phyloP scores from a whole-genome alignment of 2,888 invertebrate species.

The Drosophila rellima region DNA sequence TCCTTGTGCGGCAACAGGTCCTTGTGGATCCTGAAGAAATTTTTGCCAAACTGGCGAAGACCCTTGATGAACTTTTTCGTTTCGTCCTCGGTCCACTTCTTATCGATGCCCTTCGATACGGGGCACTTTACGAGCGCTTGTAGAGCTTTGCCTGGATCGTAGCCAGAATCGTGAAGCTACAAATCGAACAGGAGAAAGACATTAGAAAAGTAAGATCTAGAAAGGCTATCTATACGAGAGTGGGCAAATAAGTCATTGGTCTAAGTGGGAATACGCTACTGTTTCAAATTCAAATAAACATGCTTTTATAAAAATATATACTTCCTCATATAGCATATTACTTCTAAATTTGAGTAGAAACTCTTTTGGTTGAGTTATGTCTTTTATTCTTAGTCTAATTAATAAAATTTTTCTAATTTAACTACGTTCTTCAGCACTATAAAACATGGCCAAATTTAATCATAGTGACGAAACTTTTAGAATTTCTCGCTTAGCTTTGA shows the following conservation, averaged over 20 bases:
- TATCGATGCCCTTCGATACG: slow-evolving; percentile 98
- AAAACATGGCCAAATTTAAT: too few species aligned
- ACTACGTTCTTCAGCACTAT: too few species aligned
- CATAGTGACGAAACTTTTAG: not conserved
- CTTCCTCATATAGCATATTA: too few species aligned
- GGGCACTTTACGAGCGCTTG: slow-evolving; percentile 99
- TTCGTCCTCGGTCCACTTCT: slow-evolving; percentile 99
- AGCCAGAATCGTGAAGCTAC: slow-evolving; percentile 97
- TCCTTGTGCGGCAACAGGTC: slow-evolving; percentile 98
- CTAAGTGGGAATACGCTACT: not conserved
- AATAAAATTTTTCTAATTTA: too few species aligned
- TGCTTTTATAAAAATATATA: too few species aligned
- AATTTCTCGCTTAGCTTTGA: not conserved
- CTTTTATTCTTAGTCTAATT: too few species aligned
- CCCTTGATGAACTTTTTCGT: slow-evolving; percentile 99
- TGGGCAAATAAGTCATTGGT: not conserved
- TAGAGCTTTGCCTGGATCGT: slow-evolving; percentile 98
- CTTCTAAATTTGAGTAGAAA: too few species aligned
- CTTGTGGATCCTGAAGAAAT: slow-evolving; percentile 98
- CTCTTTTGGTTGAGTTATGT: too few species aligned
- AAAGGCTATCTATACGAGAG: not conserved
- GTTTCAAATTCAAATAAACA: not conserved
- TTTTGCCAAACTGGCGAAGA: slow-evolving; percentile 98
- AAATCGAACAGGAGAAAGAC: slow-evolving; percentile 49
- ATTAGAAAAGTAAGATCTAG: not conserved